A percentile compares a stretch with the other conserved stretches of the same genome.
phyloP scores from a whole-genome alignment of 2,113 vertebrate species.

The Capreolus pygargus region DNA sequence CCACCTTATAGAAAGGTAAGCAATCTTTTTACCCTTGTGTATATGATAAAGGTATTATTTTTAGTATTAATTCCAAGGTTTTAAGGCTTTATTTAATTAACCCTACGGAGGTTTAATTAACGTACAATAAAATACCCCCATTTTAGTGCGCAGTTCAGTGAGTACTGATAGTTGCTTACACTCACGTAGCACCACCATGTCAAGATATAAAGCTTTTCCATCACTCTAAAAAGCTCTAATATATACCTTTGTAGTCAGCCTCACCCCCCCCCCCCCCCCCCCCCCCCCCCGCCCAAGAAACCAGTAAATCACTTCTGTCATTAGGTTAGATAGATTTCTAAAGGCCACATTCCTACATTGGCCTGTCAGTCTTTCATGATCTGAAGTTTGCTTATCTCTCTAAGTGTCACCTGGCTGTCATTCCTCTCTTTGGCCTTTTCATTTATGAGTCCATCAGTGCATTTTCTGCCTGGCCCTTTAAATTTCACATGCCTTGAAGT shows the following conservation, averaged over 20 bases:
- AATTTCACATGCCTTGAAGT: neutral
- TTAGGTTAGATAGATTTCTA: neutral
- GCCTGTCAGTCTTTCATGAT: neutral
- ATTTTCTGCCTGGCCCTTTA: neutral
- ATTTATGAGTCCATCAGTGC: neutral
- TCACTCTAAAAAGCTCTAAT: neutral
- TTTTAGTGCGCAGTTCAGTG: neutral
- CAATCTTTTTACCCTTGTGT: neutral
- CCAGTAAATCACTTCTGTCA: neutral
- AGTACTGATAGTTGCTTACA: neutral
- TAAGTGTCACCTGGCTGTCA: neutral
- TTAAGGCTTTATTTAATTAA: neutral
- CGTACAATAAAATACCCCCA: neutral
- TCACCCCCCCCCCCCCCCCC: fast-evolving
- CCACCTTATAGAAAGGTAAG: neutral
- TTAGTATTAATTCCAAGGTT: slow-evolving; percentile 10
- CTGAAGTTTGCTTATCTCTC: neutral
- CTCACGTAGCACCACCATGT: neutral
- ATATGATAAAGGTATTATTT: neutral
- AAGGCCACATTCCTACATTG: neutral
- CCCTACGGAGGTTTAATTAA: neutral
- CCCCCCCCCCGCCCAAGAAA: neutral
- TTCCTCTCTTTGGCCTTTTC: neutral
- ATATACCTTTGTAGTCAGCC: neutral
- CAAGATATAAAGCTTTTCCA: neutral